A percentile compares a stretch with the other conserved stretches of the same genome.
Conservation (phyloP, 2,888 invertebrate genomes). For the Drosophila colorata region DNA sequence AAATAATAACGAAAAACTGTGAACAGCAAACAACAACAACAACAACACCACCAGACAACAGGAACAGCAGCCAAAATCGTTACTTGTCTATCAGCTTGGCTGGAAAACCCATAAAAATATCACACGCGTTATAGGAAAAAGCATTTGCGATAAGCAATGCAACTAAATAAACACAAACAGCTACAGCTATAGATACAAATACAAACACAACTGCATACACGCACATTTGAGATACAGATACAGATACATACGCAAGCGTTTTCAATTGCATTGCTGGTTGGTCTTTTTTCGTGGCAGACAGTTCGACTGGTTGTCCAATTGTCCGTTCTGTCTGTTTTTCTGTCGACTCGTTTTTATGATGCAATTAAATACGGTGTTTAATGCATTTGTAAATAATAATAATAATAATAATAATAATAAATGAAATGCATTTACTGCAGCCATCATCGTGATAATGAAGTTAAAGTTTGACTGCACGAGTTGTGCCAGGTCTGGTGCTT, state of each 20-base stretch:
- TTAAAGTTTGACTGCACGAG: constrained; percentile 61
- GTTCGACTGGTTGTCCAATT: constrained; percentile 7
- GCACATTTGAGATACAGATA: not conserved
- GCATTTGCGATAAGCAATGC: constrained; percentile 74
- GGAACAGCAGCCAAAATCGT: constrained; percentile 54
- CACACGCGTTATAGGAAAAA: constrained; percentile 61
- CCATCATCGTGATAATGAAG: constrained; percentile 60
- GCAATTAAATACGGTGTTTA: constrained; percentile 78
- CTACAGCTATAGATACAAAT: constrained; percentile 30
- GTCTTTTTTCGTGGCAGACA: constrained; percentile 14
- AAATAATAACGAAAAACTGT: constrained; percentile 77
- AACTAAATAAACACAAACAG: constrained; percentile 63
- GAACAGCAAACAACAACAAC: constrained; percentile 68
- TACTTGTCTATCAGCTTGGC: constrained; percentile 53
- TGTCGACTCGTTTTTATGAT: constrained; percentile 54
- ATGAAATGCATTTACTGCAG: constrained; percentile 49
- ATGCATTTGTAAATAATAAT: constrained; percentile 78
- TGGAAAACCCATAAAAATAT: constrained; percentile 67
- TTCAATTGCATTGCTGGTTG: constrained; percentile 28
- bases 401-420: constrained; percentile 75
- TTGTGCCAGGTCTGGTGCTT: constrained; percentile 13
- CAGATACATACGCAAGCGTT: constrained; percentile 9
- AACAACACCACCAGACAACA: constrained; percentile 24
- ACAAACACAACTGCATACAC: constrained; percentile 13
- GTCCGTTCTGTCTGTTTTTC: constrained; percentile 1